Conservation (phyloP, 2,113 vertebrate genomes). For the Nothoprocta perdicaria region DNA sequence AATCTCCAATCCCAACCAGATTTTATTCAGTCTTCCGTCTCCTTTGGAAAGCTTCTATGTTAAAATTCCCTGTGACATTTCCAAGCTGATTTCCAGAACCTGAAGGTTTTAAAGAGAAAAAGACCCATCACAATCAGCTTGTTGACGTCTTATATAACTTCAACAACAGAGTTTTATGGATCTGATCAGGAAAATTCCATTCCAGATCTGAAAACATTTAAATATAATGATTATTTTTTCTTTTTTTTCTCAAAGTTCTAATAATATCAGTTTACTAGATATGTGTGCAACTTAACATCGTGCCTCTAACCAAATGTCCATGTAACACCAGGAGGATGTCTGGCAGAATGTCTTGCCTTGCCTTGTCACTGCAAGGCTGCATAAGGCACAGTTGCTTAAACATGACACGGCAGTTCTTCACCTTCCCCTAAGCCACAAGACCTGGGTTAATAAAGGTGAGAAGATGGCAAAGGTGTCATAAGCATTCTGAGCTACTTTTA, state of each 20-base stretch:
- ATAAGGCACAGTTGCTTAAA: fast-evolving
- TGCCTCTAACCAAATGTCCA: neutral
- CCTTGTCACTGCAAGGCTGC: neutral
- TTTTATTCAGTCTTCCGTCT: neutral
- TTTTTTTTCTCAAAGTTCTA: neutral
- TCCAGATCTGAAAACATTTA: neutral
- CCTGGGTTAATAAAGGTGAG: neutral
- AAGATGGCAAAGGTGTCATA: neutral
- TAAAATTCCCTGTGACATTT: neutral
- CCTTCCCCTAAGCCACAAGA: neutral
- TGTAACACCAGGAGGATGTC: neutral
- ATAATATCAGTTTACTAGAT: neutral
- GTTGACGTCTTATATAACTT: neutral
- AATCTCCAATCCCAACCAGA: neutral
- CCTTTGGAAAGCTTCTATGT: neutral
- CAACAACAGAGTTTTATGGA: neutral
- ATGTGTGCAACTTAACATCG: neutral
- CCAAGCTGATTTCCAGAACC: neutral
- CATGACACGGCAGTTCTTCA: neutral
- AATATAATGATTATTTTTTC: neutral
- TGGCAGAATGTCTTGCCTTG: neutral
- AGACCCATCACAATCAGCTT: neutral
- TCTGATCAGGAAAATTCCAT: too few species aligned
- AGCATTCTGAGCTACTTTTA: neutral
- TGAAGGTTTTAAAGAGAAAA: neutral